Percentiles rank a stretch among this genome's conserved stretches.
Evolutionary conservation across 2,113 vertebrate species (phyloP).

Genomic region (Boleophthalmus pectinirostris): DNA sequence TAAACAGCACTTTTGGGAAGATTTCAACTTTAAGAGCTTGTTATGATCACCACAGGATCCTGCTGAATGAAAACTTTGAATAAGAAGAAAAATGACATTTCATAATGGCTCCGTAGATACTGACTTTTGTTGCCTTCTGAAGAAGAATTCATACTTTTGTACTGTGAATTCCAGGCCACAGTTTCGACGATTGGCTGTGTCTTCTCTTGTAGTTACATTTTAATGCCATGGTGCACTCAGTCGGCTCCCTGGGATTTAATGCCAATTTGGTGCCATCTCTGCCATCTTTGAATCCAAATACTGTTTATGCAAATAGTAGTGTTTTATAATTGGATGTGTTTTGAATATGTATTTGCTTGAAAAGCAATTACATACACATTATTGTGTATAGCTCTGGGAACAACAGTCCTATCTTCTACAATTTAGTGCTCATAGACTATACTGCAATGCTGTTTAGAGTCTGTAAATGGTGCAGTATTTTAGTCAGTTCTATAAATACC

Average conservation of each 20-base stretch:
- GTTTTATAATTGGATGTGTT: slow-evolving; percentile 39
- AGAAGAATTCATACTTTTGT: not conserved
- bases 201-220: slow-evolving; percentile 61
- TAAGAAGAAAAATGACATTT: not conserved
- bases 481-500: not conserved
- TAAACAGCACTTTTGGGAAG: slow-evolving; percentile 15
- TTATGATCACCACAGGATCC: not conserved
- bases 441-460: not conserved
- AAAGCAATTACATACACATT: slow-evolving; percentile 23
- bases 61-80: slow-evolving; percentile 2
- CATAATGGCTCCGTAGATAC: not conserved
- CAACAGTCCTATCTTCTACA: not conserved
- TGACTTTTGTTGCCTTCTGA: not conserved
- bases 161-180: slow-evolving; percentile 41
- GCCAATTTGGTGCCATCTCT: slow-evolving; percentile 65
- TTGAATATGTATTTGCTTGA: slow-evolving; percentile 40
- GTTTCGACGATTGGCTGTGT: slow-evolving; percentile 42
- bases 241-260: slow-evolving; percentile 59
- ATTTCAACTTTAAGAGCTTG: slow-evolving; percentile 3
- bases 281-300: slow-evolving; percentile 56
- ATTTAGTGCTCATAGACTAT: not conserved
- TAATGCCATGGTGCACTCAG: slow-evolving; percentile 59
- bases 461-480: not conserved
- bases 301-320: slow-evolving; percentile 51
- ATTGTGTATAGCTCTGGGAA: slow-evolving; percentile 11